These are phyloP conservation scores for Spongilla lacustris DNA, from an alignment of 37 sponge, comb jelly and placozoan genomes.

Conservation along the genomic window DNA sequence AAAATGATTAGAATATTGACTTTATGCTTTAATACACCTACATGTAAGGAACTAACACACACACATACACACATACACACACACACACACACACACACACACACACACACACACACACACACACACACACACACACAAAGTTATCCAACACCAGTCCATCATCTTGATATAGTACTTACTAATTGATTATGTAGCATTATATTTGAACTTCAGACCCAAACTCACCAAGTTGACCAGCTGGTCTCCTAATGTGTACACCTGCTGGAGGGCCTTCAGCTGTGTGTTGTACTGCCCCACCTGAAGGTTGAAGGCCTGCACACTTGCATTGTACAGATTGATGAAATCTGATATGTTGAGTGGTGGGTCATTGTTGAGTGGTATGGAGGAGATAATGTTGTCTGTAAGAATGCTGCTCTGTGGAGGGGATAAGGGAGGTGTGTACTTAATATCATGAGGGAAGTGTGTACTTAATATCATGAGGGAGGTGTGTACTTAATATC, in stretches of 20 bases:
- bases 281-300: constrained; percentile 23
- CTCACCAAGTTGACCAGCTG: constrained; percentile 35
- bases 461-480: background rate
- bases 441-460: background rate
- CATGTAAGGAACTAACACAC: background rate
- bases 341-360: constrained; percentile 34
- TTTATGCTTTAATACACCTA: background rate
- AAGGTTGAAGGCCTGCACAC: constrained; percentile 15
- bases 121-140: too few relatives aligned
- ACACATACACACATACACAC: too few relatives aligned
- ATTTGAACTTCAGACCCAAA: background rate
- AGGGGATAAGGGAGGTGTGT: background rate
- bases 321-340: constrained; percentile 18
- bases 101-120: too few relatives aligned
- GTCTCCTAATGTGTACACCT: constrained; percentile 51
- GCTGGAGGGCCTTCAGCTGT: constrained; percentile 2
- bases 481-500: background rate
- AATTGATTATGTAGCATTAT: background rate
- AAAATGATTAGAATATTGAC: background rate
- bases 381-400: background rate
- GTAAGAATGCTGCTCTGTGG: background rate
- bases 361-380: constrained; percentile 52
- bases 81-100: too few relatives aligned
- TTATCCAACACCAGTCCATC: background rate
- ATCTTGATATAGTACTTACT: too few relatives aligned